These are phyloP conservation scores for Trichomycterus rosablanca DNA, from an alignment of 2,113 vertebrate genomes.

Conservation along the genomic window DNA sequence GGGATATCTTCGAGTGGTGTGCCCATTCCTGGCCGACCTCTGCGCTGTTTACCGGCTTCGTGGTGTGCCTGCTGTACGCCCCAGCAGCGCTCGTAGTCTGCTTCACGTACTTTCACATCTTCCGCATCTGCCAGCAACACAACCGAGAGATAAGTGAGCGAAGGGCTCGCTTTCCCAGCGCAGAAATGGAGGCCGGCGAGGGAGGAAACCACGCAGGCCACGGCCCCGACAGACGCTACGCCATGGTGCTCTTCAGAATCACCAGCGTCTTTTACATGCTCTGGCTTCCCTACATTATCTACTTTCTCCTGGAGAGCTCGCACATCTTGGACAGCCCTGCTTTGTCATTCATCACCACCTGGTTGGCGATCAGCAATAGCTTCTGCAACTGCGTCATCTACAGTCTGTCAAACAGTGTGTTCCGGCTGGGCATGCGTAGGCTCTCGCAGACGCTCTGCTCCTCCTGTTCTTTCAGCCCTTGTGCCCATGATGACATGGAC, in stretches of 20 bases:
- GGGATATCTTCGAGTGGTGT: constrained; percentile 98
- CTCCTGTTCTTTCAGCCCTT: constrained; percentile 79
- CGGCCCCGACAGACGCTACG: constrained; percentile 87
- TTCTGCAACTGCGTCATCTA: constrained; percentile 99
- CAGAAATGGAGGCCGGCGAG: constrained; percentile 81
- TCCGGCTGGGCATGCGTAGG: constrained; percentile 89
- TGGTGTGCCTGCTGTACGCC: constrained; percentile 93
- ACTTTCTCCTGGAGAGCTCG: constrained; percentile 94
- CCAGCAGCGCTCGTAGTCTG: constrained; percentile 94
- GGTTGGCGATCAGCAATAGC: constrained; percentile 99
- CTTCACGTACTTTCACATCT: constrained; percentile 98
- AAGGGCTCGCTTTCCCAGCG: constrained; percentile 88
- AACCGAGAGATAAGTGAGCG: constrained; percentile 95
- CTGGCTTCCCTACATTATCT: constrained; percentile 97
- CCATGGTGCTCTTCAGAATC: constrained; percentile 95
- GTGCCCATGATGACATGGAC: constrained; percentile 76
- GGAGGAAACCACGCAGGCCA: constrained; percentile 74
- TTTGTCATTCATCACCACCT: constrained; percentile 93
- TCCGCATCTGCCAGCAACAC: constrained; percentile 96
- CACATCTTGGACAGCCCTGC: constrained; percentile 86
- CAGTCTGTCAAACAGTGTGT: constrained; percentile 96
- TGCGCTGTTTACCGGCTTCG: constrained; percentile 93
- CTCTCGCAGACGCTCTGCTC: constrained; percentile 91
- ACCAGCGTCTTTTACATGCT: constrained; percentile 97
- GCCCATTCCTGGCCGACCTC: constrained; percentile 94